Evolutionary conservation across 2,113 vertebrate species (phyloP), one percentile per base, ranked within the genome.

Genomic region (Hypanus sabinus): DNA sequence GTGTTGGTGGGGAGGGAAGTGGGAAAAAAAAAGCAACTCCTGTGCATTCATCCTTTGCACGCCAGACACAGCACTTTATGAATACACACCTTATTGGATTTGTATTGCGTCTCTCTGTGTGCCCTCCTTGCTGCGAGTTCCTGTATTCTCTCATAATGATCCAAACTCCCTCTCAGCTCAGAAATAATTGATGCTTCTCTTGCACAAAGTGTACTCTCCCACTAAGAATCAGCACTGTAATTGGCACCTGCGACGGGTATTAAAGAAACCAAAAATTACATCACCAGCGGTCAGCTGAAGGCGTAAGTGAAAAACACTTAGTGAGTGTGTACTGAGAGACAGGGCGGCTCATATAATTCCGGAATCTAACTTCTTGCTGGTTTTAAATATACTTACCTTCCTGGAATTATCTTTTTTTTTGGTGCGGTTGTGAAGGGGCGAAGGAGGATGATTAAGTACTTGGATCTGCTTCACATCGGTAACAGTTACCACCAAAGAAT

Each of bases 161-260:
- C 96, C 96, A 95, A 96, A 95, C 95, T 96, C 95, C 95, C 96
- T 96, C 95, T 96, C 95, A 96, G 95, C 96, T 96, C 96, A 96
- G 96, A 96, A 96, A 97, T 97, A 96, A 97, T 97, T 97, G 96
- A 97, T 97, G 96, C 20, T 68, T 16, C n/a, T 16, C 33, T 70
- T 70, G 7, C 33, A 91, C 14, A 71, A 38, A 24, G 33, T 36
- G 65, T 38, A 68, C 65, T 70, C 68, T 92, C n/a, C 88, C 18
- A 92, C 65, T 38, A 71, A 92, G 68, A 92, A 92, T 36, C 68
- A 92, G n/a, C 62, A 46, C 80, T 46, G 3, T 83, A 83, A 83
- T 83, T 83, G 80, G 80, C 80, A 33, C 62, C 88, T 70, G 20
- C 88, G 24, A 62, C 70, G 88, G 88, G 68, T 92, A 71, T 71